These are phyloP conservation scores for Holotrichia oblita DNA, from an alignment of 1,140 invertebrate genomes.

Conservation along the genomic window DNA sequence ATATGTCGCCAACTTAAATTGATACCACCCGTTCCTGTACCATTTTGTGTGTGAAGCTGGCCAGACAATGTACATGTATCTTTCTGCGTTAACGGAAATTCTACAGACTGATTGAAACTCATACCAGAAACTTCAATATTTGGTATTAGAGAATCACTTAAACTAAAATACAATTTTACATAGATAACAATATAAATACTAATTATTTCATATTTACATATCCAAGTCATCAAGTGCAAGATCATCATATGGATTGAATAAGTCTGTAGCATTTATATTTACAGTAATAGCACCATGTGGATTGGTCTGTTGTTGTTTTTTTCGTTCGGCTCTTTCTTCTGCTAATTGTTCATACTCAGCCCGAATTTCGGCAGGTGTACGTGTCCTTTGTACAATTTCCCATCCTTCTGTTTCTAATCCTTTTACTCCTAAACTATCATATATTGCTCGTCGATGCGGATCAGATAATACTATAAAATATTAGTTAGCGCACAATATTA, in stretches of 20 bases:
- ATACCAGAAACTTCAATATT: constrained; percentile 90
- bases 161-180: constrained; percentile 12
- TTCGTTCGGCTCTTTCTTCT: constrained; percentile 81
- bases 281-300: constrained; percentile 88
- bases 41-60: constrained; percentile 86
- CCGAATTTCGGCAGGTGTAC: constrained; percentile 92
- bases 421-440: constrained; percentile 79
- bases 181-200: neutral
- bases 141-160: constrained; percentile 64
- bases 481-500: constrained; percentile 29
- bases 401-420: constrained; percentile 91
- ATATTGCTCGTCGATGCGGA: constrained; percentile 81
- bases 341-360: constrained; percentile 92
- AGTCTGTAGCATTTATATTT: constrained; percentile 91
- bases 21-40: constrained; percentile 80
- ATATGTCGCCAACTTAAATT: constrained; percentile 78
- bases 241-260: constrained; percentile 83
- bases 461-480: constrained; percentile 74
- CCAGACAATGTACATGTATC: constrained; percentile 85
- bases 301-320: constrained; percentile 87
- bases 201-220: constrained; percentile 51
- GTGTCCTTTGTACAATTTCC: constrained; percentile 89
- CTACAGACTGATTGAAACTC: constrained; percentile 91
- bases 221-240: constrained; percentile 55
- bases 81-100: constrained; percentile 86